Evolutionary conservation across 2,113 vertebrate genomes (phyloP).

Genomic region (Ceuthmochares aereus): DNA sequence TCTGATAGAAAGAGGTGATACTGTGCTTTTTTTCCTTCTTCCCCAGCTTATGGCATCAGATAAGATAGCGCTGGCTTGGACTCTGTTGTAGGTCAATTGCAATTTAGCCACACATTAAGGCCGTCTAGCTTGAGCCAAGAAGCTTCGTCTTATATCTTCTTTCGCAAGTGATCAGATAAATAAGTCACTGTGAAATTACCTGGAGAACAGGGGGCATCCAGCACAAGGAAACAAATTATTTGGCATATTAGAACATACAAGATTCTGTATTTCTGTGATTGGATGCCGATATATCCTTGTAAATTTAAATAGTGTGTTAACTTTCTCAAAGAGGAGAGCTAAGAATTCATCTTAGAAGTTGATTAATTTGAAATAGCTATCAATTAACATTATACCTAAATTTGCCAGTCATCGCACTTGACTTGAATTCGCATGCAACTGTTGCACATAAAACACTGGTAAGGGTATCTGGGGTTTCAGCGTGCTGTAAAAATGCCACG

Average conservation of each 20-base stretch:
- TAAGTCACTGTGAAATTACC: background rate
- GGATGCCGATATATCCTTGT: background rate
- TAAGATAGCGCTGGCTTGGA: background rate
- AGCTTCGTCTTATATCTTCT: background rate
- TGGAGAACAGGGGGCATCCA: background rate
- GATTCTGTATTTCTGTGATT: background rate
- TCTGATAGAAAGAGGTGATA: background rate
- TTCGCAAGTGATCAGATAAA: background rate
- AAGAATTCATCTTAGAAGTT: constrained; percentile 17
- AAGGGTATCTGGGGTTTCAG: background rate
- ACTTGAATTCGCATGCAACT: constrained; percentile 40
- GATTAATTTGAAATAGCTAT: constrained; percentile 51
- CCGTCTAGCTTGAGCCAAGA: background rate
- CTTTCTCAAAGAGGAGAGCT: constrained; percentile 8
- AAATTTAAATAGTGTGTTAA: constrained; percentile 24
- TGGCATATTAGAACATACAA: background rate
- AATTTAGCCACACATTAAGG: background rate
- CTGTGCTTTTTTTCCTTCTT: background rate
- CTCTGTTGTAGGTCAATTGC: background rate
- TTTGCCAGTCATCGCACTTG: constrained; percentile 35
- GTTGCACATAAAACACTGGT: background rate
- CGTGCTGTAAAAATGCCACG: background rate
- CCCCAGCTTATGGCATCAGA: background rate
- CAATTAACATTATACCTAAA: constrained; percentile 53
- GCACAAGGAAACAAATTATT: background rate